These are phyloP conservation scores for Galagoides demidoff DNA, from an alignment of 2,797 vertebrate species.

Conservation along the genomic window DNA sequence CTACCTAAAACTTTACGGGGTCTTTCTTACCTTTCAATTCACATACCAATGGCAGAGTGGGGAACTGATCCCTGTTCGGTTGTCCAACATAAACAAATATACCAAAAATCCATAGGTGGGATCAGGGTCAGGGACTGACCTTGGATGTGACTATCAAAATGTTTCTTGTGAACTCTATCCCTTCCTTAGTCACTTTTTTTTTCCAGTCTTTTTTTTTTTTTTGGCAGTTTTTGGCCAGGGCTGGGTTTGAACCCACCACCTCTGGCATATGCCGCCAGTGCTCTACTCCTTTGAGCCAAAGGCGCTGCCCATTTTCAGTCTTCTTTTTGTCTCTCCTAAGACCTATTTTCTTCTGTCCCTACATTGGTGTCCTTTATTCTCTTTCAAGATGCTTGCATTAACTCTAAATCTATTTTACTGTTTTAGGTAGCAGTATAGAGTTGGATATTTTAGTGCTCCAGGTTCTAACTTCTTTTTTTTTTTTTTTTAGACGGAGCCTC, in stretches of 20 bases:
- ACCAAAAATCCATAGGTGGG: too few relatives aligned
- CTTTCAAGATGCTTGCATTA: not conserved
- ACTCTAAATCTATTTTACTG: not conserved
- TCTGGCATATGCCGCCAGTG: too few relatives aligned
- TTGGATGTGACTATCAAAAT: too few relatives aligned
- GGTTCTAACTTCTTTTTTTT: constrained; percentile 43
- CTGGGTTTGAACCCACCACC: too few relatives aligned
- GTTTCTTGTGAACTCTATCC: not conserved
- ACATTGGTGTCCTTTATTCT: not conserved
- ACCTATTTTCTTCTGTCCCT: not conserved
- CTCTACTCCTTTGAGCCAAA: too few relatives aligned
- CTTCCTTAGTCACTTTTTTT: not conserved
- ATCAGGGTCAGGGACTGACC: too few relatives aligned
- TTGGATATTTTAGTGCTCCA: not conserved
- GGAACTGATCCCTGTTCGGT: too few relatives aligned
- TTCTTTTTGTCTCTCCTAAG: not conserved
- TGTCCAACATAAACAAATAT: too few relatives aligned
- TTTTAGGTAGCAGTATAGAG: not conserved
- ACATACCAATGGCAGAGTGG: too few relatives aligned
- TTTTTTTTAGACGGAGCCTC: too few relatives aligned
- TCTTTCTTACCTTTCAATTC: not conserved
- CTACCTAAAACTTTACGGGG: not conserved
- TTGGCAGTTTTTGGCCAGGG: too few relatives aligned
- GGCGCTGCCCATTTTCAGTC: not conserved
- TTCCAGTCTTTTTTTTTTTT: too few relatives aligned